A percentile compares a stretch with the other conserved stretches of the same genome.
Conservation (phyloP, 2,113 vertebrate species). For the Lamprotornis superbus region DNA sequence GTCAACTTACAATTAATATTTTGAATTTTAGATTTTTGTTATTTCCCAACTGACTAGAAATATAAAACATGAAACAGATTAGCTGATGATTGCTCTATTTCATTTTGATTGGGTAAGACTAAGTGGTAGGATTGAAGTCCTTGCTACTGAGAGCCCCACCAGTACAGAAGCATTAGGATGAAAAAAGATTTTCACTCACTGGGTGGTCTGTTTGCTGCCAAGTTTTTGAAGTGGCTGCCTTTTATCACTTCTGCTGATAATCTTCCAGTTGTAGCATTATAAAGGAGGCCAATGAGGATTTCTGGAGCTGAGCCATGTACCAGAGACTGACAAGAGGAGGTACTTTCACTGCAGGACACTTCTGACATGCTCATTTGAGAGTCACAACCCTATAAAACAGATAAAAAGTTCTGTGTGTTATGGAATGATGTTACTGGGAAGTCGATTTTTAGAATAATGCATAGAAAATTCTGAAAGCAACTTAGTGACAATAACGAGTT, state of each 20-base stretch:
- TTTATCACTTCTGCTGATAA: slow-evolving; percentile 98
- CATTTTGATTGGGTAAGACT: slow-evolving; percentile 60
- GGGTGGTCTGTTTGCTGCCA: slow-evolving; percentile 96
- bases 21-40: slow-evolving; percentile 75
- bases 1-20: slow-evolving; percentile 75
- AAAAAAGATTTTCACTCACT: slow-evolving; percentile 86
- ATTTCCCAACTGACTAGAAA: slow-evolving; percentile 73
- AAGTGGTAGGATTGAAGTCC: slow-evolving; percentile 65
- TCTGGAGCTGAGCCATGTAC: slow-evolving; percentile 89
- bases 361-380: slow-evolving; percentile 94
- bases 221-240: slow-evolving; percentile 98
- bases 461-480: background rate
- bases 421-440: background rate
- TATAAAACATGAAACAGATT: slow-evolving; percentile 75
- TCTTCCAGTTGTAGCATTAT: slow-evolving; percentile 96
- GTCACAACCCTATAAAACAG: slow-evolving; percentile 85
- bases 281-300: slow-evolving; percentile 93
- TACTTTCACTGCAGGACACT: slow-evolving; percentile 90
- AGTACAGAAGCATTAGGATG: slow-evolving; percentile 65
- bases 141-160: slow-evolving; percentile 19
- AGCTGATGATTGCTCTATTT: slow-evolving; percentile 68
- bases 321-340: slow-evolving; percentile 92
- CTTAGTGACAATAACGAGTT: background rate
- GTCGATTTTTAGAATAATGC: background rate
- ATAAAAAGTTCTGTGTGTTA: background rate